Base-by-base conservation (phyloP, 2,888 invertebrate genomes). In the Hirudinaria manillensis region DNA sequence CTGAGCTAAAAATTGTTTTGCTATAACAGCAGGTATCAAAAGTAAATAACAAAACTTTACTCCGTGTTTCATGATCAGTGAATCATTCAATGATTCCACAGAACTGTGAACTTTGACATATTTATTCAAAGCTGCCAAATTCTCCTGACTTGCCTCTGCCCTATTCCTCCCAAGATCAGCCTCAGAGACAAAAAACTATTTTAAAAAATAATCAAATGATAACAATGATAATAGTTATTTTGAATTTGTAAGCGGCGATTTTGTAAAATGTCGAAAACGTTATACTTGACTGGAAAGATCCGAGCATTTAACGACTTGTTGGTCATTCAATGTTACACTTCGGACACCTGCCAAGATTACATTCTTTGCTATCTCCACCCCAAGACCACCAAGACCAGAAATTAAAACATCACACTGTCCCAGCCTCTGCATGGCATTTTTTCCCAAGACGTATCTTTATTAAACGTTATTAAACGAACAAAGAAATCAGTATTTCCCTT, bases 381-480 rank as follows among this genome's bases (percentile, higher is more conserved):
- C 99, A 74, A 99, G 89, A 72, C 97, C 97, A 75, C 93, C 92
- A 80, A 99, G 88, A 27, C 99, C 99, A n/a, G 93, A 94, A 81
- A 99, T 90, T 78, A 99, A 90, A 76, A 99, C 93, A 84, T 94
- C 94, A 75, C 97, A 93, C 81, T 89, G 89, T 76, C 95, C 95
- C 94, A 99, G 96, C 78, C 94, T 91, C 77, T 93, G 92, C 99
- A 99, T 99, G 79, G 99, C 99, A 85, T 97, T 96, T 86, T 97
- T 96, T 2, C 99, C 99, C 83, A 99, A 89, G 70, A 99, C 98
- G 86, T 99, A 99, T 76, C 88, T 75, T 70, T n/a, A 68, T 34
- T 24, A 34, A 68, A 34, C 13, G 4, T 36, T 13, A 68, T 7
- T 34, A 68, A 10, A 32, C 27, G 16, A 29, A 13, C 68, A 68